Evolutionary conservation across 2,113 vertebrate genomes (phyloP), one percentile per base, ranked within the genome.

Genomic region (Colaptes auratus): DNA sequence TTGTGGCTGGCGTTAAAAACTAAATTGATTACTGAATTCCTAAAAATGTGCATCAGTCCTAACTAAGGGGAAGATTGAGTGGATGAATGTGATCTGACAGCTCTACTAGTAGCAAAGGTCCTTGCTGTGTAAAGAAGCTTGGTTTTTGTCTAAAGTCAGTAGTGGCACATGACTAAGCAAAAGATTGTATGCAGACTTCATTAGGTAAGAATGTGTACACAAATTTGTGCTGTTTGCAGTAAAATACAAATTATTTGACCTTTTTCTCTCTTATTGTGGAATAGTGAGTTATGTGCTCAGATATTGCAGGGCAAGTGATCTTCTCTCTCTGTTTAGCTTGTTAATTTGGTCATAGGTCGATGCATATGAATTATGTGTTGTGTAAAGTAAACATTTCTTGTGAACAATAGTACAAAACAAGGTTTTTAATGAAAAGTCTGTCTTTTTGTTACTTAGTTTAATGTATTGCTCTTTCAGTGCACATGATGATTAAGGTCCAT

Each of bases 211-310:
- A 20, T 72, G 25, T 59, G 16, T 69, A 11, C 35, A 73, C 9
- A 50, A 44, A 8, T 76, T 64, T 60, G 21, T 84, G 24, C 66
- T 72, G 11, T 52, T 84, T 61, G 30, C 35, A 31, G 20, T 58
- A 35, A 58, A 89, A 73, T 46, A 72, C 3, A 14, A 73, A 61
- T 82, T 4, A 48, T 65, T 87, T 82, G 20, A 23, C 8, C 3
- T 24, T 42, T 64, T 33, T 36, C 3, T 2, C 5, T 5, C 0
- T 18, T 5, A 1, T 11, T 24, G 13, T 61, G 55, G n/a, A 59
- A 25, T 19, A 30, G 31, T 7, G 31, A 69, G 35, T 42, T 3
- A 2, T 18, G 12, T 1, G 1, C 18, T 50, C 20, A 21, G 25
- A 11, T 72, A 8, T 36, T 48, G 21, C 52, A 50, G 33, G 53